phyloP scores from a whole-genome alignment of 64 coral and sea anemone genomes.

The Actinia tenebrosa region DNA sequence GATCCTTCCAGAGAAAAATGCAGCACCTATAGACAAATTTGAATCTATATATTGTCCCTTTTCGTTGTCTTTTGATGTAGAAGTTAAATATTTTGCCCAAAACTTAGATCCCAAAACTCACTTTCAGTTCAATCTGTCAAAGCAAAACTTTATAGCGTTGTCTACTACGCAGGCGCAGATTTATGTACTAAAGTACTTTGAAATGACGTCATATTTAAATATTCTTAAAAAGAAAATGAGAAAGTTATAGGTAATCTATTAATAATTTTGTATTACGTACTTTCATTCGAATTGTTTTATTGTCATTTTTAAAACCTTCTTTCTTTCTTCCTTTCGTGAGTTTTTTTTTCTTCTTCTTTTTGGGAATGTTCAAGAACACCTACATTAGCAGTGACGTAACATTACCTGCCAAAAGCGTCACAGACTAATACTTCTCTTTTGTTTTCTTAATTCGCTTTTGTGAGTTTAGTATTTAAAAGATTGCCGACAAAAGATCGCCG shows the following conservation, averaged over 20 bases:
- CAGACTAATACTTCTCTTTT: background rate
- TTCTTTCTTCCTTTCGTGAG: background rate
- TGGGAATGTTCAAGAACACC: background rate
- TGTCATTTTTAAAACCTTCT: background rate
- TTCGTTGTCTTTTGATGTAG: background rate
- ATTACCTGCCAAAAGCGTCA: background rate
- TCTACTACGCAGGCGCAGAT: background rate
- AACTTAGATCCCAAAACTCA: background rate
- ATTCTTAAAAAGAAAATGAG: background rate
- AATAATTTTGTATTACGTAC: background rate
- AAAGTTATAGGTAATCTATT: background rate
- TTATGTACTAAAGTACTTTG: background rate
- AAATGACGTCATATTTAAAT: background rate
- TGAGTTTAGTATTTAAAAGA: background rate
- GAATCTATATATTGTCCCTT: background rate
- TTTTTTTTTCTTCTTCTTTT: background rate
- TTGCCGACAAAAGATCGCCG: too few species aligned
- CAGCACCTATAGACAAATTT: background rate
- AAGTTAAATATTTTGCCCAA: background rate
- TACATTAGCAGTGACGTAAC: background rate
- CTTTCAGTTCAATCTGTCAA: slow-evolving; percentile 9
- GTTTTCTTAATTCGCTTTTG: background rate
- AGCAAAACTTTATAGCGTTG: background rate
- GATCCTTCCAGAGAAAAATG: background rate
- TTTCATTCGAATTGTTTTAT: background rate